Conservation (phyloP, 1,140 invertebrate species). For the Fopius arisanus region DNA sequence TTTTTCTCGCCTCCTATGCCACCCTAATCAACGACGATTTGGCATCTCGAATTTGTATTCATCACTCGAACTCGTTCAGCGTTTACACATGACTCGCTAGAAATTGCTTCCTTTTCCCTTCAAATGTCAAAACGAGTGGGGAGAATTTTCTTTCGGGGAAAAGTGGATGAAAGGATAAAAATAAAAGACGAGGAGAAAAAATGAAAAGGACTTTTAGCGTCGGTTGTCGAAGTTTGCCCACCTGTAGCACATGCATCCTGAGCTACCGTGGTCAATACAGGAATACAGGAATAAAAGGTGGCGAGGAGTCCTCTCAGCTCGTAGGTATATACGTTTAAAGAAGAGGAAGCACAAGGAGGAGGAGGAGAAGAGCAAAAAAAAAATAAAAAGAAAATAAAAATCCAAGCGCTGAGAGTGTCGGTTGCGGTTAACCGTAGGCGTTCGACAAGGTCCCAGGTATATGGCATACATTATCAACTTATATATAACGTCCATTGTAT, state of each 20-base stretch:
- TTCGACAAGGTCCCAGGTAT: slow-evolving; percentile 39
- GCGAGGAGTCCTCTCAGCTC: background rate
- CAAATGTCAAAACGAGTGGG: background rate
- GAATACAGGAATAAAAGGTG: slow-evolving; percentile 4
- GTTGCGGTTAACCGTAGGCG: slow-evolving; percentile 35
- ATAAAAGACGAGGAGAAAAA: slow-evolving; percentile 33
- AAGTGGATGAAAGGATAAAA: slow-evolving; percentile 12
- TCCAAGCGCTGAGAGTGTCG: slow-evolving; percentile 7
- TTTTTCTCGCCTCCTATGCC: background rate
- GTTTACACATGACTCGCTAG: background rate
- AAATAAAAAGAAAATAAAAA: background rate
- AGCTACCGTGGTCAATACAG: slow-evolving; percentile 11
- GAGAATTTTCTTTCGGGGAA: slow-evolving; percentile 22
- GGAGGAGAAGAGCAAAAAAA: too few relatives aligned
- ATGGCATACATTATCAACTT: slow-evolving; percentile 46
- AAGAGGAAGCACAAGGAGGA: background rate
- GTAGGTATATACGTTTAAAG: background rate
- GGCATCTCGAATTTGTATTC: slow-evolving; percentile 3
- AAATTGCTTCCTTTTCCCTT: background rate
- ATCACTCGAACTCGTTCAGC: background rate
- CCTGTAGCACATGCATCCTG: slow-evolving; percentile 6
- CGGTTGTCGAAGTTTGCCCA: slow-evolving; percentile 6
- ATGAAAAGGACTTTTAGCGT: slow-evolving; percentile 37
- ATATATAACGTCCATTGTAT: slow-evolving; percentile 37
- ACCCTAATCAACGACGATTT: slow-evolving; percentile 7